Percentiles rank a stretch among this genome's conserved stretches.
phyloP scores from a whole-genome alignment of 2,113 vertebrate genomes.

The Nycticryphes semicollaris region DNA sequence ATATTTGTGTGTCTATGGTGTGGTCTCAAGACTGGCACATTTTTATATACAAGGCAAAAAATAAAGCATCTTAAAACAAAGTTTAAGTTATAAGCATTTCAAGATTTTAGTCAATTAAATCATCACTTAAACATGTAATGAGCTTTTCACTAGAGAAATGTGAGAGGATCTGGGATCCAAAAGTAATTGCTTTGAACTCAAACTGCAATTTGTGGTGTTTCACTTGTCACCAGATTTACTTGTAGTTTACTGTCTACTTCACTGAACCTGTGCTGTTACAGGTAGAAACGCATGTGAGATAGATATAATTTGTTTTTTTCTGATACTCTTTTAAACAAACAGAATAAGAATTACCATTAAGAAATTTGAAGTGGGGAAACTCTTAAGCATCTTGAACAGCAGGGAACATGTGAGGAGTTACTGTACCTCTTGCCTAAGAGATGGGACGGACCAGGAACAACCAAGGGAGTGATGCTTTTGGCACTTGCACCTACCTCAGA shows the following conservation, averaged over 20 bases:
- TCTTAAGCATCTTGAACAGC: background rate
- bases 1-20: slow-evolving; percentile 16
- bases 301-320: background rate
- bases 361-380: background rate
- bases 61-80: background rate
- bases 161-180: background rate
- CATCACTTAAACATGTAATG: slow-evolving; percentile 12
- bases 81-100: slow-evolving; percentile 32
- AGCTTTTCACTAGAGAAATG: slow-evolving; percentile 1
- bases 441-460: background rate
- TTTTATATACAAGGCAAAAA: slow-evolving; percentile 11
- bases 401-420: background rate
- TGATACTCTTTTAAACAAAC: background rate
- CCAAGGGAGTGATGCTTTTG: background rate
- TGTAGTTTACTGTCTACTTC: background rate
- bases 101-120: slow-evolving; percentile 49
- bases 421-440: background rate
- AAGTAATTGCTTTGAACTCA: background rate
- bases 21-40: background rate
- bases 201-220: background rate
- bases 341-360: background rate
- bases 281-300: background rate
- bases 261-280: background rate
- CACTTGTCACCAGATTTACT: background rate
- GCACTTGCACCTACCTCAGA: background rate